phyloP scores from a whole-genome alignment of 2,888 invertebrate species.

The Atherix ibis region DNA sequence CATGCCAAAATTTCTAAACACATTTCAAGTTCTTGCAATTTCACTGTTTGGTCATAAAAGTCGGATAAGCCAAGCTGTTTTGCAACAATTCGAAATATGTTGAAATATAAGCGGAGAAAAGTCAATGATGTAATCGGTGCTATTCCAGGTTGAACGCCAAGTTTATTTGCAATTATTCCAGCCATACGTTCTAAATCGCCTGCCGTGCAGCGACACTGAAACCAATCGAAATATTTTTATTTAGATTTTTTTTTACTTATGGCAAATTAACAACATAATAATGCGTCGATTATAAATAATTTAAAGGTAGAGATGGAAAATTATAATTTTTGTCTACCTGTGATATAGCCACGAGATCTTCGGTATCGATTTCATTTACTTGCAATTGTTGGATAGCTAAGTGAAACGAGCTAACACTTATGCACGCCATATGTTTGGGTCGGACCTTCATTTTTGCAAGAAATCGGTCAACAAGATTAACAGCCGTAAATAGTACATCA shows the following conservation, averaged over 20 bases:
- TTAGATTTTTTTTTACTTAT: background rate
- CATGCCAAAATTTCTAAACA: slow-evolving; percentile 60
- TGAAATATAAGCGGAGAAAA: slow-evolving; percentile 51
- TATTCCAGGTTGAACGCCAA: slow-evolving; percentile 44
- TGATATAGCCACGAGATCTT: slow-evolving; percentile 47
- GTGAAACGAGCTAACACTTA: slow-evolving; percentile 73
- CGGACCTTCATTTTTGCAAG: slow-evolving; percentile 66
- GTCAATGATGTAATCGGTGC: slow-evolving; percentile 46
- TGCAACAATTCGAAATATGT: slow-evolving; percentile 42
- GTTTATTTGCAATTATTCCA: slow-evolving; percentile 60
- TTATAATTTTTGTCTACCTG: slow-evolving; percentile 19
- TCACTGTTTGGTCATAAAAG: slow-evolving; percentile 36
- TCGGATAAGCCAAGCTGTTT: slow-evolving; percentile 36
- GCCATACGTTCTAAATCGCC: slow-evolving; percentile 80
- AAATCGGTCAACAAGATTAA: slow-evolving; percentile 67
- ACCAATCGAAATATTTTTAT: no score
- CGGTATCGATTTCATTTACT: slow-evolving; percentile 41
- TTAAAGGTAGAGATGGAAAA: no score
- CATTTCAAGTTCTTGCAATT: slow-evolving; percentile 45
- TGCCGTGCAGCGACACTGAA: slow-evolving; percentile 58
- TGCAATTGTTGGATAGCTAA: slow-evolving; percentile 57
- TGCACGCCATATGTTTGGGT: slow-evolving; percentile 74
- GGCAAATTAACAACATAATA: no score
- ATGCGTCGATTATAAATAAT: no score
- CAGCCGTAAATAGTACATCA: slow-evolving; percentile 60